These are phyloP conservation scores for Hylyphantes graminicola DNA, from an alignment of 1,140 invertebrate genomes.

Conservation along the genomic window DNA sequence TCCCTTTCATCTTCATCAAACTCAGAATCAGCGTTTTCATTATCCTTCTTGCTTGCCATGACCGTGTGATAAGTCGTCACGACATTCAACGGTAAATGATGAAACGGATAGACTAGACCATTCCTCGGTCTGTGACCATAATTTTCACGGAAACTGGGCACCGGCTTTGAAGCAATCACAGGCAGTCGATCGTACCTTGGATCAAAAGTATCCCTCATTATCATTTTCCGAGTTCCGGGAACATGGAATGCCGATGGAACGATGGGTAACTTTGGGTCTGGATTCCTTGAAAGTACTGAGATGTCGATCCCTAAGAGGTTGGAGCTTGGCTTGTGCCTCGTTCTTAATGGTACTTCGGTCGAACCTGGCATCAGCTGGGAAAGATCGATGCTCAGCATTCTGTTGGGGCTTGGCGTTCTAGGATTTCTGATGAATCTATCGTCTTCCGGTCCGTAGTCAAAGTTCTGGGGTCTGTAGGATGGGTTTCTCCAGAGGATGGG, in stretches of 20 bases:
- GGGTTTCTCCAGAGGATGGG: too few relatives aligned
- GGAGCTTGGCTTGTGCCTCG: background rate
- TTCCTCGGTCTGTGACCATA: background rate
- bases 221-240: background rate
- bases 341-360: background rate
- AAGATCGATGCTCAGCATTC: constrained; percentile 35
- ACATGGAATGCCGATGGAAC: background rate
- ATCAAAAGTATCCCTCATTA: background rate
- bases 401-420: background rate
- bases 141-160: background rate
- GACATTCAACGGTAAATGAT: constrained; percentile 32
- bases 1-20: constrained; percentile 6
- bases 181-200: constrained; percentile 30
- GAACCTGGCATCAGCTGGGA: background rate
- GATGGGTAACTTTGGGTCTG: constrained; percentile 24
- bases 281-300: constrained; percentile 23
- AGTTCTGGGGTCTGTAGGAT: too few relatives aligned
- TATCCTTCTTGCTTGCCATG: constrained; percentile 27
- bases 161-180: background rate
- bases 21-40: background rate
- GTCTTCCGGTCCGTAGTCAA: background rate
- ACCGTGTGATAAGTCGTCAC: constrained; percentile 27
- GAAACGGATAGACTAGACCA: constrained; percentile 4
- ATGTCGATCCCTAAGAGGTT: constrained; percentile 43
- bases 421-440: background rate